Conservation (phyloP, 2,888 invertebrate species). For the Tromatobia lineatoria region DNA sequence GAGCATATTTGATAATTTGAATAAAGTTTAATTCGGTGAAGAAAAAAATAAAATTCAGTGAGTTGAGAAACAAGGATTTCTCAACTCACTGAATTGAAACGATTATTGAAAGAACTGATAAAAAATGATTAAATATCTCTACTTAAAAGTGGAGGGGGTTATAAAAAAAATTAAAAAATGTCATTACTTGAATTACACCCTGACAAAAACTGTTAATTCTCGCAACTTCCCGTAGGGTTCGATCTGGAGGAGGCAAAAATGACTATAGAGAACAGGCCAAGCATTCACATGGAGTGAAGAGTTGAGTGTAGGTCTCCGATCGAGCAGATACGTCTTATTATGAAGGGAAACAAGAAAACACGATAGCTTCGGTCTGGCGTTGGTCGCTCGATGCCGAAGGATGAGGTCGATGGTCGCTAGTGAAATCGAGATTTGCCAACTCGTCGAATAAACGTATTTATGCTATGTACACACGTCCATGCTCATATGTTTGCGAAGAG, state of each 20-base stretch:
- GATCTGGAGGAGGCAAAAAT: conserved; percentile 46
- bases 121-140: neutral
- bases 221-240: conserved; percentile 16
- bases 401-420: conserved; percentile 60
- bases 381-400: conserved; percentile 33
- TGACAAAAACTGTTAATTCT: conserved; percentile 13
- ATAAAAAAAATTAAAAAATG: neutral
- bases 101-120: neutral
- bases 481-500: neutral
- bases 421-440: conserved; percentile 52
- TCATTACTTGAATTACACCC: neutral
- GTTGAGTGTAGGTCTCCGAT: conserved; percentile 60
- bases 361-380: conserved; percentile 24
- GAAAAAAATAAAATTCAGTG: too few relatives aligned
- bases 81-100: too few relatives aligned
- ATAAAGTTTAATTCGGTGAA: too few relatives aligned
- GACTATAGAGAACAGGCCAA: conserved; percentile 54
- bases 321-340: conserved; percentile 64
- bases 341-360: conserved; percentile 48
- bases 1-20: too few relatives aligned
- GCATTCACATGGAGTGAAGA: conserved; percentile 58
- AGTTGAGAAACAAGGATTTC: too few relatives aligned
- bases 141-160: neutral
- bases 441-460: conserved; percentile 50
- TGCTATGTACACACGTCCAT: conserved; percentile 3